A percentile compares a stretch with the other conserved stretches of the same genome.
These are phyloP conservation scores for Ophonus ardosiacus DNA, from an alignment of 2,888 invertebrate species.

Conservation along the genomic window DNA sequence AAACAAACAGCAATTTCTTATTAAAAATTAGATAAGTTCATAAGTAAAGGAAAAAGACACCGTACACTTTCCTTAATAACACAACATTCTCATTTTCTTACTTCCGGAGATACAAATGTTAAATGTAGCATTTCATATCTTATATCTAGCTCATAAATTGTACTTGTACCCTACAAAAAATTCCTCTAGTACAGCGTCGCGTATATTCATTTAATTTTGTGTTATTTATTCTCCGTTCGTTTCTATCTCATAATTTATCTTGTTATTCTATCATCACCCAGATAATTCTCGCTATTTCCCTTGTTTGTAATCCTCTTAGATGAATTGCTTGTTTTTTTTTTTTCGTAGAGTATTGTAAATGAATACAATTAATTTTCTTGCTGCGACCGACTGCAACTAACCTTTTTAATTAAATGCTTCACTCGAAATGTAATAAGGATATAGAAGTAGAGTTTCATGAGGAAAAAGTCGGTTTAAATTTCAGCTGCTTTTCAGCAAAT, in stretches of 20 bases:
- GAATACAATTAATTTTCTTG: constrained; percentile 53
- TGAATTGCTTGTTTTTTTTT: constrained; percentile 55
- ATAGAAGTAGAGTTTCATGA: constrained; percentile 5
- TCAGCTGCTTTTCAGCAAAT: background rate
- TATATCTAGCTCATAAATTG: constrained; percentile 22
- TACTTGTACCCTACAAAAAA: background rate
- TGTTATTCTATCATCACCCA: constrained; percentile 28
- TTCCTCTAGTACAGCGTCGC: background rate
- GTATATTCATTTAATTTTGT: constrained; percentile 18
- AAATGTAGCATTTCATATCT: constrained; percentile 33
- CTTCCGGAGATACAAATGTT: background rate
- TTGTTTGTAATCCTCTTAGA: constrained; percentile 37
- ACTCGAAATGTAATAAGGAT: background rate
- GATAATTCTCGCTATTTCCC: constrained; percentile 8
- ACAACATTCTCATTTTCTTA: constrained; percentile 7
- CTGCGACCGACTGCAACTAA: constrained; percentile 30
- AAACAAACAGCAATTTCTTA: too few relatives aligned
- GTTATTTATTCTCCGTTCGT: constrained; percentile 31
- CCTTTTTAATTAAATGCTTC: constrained; percentile 51
- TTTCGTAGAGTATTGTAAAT: constrained; percentile 55
- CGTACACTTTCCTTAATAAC: background rate
- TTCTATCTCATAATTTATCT: constrained; percentile 23
- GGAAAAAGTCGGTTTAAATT: constrained; percentile 1
- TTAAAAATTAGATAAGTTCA: background rate
- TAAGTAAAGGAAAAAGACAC: background rate